A percentile compares a stretch with the other conserved stretches of the same genome.
phyloP scores from a whole-genome alignment of 2,888 invertebrate genomes.

The Pomacea canaliculata region DNA sequence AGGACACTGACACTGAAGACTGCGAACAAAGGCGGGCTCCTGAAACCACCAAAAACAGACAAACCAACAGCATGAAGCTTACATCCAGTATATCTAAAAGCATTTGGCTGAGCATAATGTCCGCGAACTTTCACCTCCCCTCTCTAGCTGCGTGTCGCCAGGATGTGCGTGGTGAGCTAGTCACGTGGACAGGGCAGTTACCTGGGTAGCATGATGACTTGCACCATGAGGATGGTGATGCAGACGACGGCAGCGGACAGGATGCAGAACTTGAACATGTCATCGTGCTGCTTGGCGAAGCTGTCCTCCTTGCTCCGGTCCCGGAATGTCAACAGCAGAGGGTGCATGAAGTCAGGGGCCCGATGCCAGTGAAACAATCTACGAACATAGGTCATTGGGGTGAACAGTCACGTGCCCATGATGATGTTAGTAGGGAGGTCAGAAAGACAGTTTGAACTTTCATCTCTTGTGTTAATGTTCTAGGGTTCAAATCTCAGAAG shows the following conservation, averaged over 20 bases:
- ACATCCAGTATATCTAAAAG: too few species aligned
- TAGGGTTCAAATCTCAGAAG: too few species aligned
- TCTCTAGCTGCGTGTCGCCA: too few species aligned
- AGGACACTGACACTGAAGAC: constrained; percentile 26
- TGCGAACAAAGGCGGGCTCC: constrained; percentile 26
- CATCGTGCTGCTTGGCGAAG: constrained; percentile 84
- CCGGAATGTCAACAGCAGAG: constrained; percentile 85
- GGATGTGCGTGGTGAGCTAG: too few species aligned
- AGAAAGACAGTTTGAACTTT: too few species aligned
- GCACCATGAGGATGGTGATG: constrained; percentile 82
- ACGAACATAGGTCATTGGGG: constrained; percentile 27
- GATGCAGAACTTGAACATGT: constrained; percentile 87
- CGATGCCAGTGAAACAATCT: constrained; percentile 65
- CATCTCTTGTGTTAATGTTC: too few species aligned
- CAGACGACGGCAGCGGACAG: constrained; percentile 84
- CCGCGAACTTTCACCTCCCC: too few species aligned
- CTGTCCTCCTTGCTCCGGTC: constrained; percentile 81
- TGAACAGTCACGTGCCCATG: too few species aligned
- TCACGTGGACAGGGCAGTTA: constrained; percentile 64
- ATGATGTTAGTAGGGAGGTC: too few species aligned
- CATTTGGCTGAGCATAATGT: too few species aligned
- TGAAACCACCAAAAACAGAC: constrained; percentile 12
- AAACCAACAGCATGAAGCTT: not conserved
- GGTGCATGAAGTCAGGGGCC: constrained; percentile 74
- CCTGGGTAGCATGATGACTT: constrained; percentile 84